phyloP scores from a whole-genome alignment of 2,888 invertebrate species.

The Nomada ruficornis region DNA sequence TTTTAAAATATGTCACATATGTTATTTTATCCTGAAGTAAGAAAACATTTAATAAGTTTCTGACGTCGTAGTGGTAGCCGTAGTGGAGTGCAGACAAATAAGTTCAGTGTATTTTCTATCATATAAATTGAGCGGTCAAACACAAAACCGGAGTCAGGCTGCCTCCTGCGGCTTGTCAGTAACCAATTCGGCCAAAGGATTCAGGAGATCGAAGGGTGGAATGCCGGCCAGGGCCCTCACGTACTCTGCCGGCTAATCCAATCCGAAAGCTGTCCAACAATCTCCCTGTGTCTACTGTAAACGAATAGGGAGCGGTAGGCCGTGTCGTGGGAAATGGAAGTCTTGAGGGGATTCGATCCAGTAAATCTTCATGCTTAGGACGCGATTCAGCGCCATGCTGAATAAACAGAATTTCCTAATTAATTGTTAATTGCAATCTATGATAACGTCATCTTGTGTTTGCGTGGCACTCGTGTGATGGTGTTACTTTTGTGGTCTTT shows the following conservation, averaged over 20 bases:
- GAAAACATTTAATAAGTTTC: neutral
- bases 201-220: slow-evolving; percentile 56
- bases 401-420: slow-evolving; percentile 30
- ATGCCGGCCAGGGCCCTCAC: slow-evolving; percentile 48
- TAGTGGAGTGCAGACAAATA: slow-evolving; percentile 19
- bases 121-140: slow-evolving; percentile 64
- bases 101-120: slow-evolving; percentile 27
- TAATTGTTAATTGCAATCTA: slow-evolving; percentile 14
- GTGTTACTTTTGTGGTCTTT: neutral
- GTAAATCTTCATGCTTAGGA: slow-evolving; percentile 41
- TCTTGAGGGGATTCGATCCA: slow-evolving; percentile 37
- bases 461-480: neutral
- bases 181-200: slow-evolving; percentile 52
- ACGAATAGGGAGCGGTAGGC: slow-evolving; percentile 66
- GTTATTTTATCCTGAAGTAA: no score
- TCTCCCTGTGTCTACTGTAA: slow-evolving; percentile 67
- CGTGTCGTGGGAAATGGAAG: slow-evolving; percentile 49
- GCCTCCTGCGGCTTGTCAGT: slow-evolving; percentile 61
- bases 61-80: neutral
- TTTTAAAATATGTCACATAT: no score
- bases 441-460: neutral
- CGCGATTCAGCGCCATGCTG: slow-evolving; percentile 21
- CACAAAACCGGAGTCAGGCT: slow-evolving; percentile 26
- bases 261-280: slow-evolving; percentile 74
- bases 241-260: slow-evolving; percentile 69